These are phyloP conservation scores for Itoplectis maculator DNA, from an alignment of 2,888 invertebrate species.

Conservation along the genomic window DNA sequence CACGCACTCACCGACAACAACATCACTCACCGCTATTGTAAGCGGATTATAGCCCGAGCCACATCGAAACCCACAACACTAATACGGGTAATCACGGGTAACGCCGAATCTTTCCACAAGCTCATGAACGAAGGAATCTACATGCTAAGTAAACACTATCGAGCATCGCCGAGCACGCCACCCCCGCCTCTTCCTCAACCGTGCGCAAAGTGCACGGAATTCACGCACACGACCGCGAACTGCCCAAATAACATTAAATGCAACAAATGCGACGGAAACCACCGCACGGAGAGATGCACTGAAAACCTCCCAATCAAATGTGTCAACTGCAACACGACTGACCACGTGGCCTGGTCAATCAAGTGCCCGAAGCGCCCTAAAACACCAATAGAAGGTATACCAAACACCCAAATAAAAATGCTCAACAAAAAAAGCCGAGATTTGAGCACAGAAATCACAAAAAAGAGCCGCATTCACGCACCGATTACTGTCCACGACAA, in stretches of 20 bases:
- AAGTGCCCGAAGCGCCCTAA: no score
- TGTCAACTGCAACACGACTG: neutral
- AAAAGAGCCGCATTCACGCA: no score
- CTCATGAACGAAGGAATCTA: conserved; percentile 34
- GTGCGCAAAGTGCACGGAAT: no score
- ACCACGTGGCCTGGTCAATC: no score
- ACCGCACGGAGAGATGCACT: no score
- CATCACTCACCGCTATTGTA: conserved; percentile 32
- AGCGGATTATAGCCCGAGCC: conserved; percentile 39
- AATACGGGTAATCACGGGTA: conserved; percentile 18
- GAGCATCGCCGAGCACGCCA: no score
- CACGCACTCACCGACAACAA: conserved; percentile 13
- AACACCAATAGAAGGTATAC: conserved; percentile 1
- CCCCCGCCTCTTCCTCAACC: no score
- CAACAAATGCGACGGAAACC: no score
- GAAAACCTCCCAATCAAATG: conserved; percentile 5
- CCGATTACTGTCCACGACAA: no score
- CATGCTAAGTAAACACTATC: conserved; percentile 38
- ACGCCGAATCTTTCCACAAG: conserved; percentile 29
- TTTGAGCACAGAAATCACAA: no score
- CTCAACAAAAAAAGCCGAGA: neutral
- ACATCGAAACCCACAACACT: conserved; percentile 37
- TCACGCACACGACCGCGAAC: neutral
- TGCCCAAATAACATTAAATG: neutral
- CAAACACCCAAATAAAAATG: conserved; percentile 9